These are phyloP conservation scores for Hydractinia symbiolongicarpus DNA, from an alignment of 30 jellyfish, hydroid and myxozoan species.

Conservation along the genomic window DNA sequence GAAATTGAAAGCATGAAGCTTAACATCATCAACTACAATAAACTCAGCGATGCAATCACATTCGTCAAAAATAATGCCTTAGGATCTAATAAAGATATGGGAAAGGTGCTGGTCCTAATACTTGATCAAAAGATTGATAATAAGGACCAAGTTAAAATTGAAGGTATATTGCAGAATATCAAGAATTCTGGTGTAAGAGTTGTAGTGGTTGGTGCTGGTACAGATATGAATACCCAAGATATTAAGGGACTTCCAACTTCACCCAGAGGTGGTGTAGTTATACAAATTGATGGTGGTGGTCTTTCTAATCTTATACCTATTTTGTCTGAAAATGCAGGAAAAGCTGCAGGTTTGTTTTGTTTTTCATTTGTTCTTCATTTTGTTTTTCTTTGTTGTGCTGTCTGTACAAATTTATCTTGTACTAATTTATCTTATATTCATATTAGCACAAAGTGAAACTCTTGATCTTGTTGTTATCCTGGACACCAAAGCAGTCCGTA, in stretches of 20 bases:
- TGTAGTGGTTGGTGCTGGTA: not conserved
- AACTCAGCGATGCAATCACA: no score
- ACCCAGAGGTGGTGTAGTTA: not conserved
- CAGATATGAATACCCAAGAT: not conserved
- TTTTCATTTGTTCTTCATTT: not conserved
- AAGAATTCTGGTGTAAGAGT: slow-evolving; percentile 7
- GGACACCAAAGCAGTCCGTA: not conserved
- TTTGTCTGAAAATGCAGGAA: slow-evolving; percentile 9
- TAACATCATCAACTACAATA: no score
- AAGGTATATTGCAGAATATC: not conserved
- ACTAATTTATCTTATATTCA: no score
- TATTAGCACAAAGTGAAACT: not conserved
- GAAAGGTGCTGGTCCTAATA: not conserved
- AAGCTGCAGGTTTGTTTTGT: slow-evolving; percentile 7
- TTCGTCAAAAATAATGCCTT: no score
- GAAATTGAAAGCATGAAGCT: no score
- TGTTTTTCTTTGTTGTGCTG: not conserved
- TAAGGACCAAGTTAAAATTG: not conserved
- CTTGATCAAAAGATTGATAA: not conserved
- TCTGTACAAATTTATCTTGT: not conserved
- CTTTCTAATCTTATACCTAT: not conserved
- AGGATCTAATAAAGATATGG: not conserved
- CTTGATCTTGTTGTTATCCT: not conserved
- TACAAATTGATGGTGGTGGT: not conserved
- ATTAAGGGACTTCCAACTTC: not conserved